Conservation (phyloP, 2,113 vertebrate genomes). For the Coregonus clupeaformis region DNA sequence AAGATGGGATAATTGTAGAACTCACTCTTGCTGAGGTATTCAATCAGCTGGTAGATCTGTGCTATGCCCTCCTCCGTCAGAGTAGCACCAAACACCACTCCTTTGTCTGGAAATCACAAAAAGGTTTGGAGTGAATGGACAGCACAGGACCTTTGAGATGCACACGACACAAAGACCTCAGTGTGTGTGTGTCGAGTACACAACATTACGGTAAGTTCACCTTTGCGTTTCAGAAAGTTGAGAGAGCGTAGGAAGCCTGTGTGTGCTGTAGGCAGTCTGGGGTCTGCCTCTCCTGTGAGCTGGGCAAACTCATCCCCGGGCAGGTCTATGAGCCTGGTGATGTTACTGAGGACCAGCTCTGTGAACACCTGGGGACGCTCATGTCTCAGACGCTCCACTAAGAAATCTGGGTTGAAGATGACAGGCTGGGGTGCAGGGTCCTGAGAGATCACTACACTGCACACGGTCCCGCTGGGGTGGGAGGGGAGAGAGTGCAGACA, state of each 20-base stretch:
- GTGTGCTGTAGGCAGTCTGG: constrained; percentile 78
- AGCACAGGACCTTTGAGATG: background rate
- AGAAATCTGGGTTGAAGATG: constrained; percentile 98
- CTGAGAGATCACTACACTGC: constrained; percentile 84
- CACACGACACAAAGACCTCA: background rate
- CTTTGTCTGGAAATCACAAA: constrained; percentile 79
- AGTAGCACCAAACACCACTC: constrained; percentile 86
- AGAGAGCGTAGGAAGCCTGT: constrained; percentile 91
- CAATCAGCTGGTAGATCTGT: constrained; percentile 93
- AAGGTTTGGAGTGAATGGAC: background rate
- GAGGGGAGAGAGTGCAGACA: background rate
- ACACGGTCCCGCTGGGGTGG: constrained; percentile 71
- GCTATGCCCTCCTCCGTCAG: constrained; percentile 93
- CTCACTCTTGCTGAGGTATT: constrained; percentile 94
- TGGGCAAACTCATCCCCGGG: constrained; percentile 91
- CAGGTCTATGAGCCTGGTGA: constrained; percentile 92
- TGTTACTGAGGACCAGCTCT: constrained; percentile 93
- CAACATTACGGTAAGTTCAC: constrained; percentile 57
- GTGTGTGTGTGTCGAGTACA: background rate
- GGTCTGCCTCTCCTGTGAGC: constrained; percentile 87
- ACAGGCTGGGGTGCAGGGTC: constrained; percentile 74
- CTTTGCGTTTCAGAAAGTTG: constrained; percentile 94
- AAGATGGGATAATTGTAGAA: background rate
- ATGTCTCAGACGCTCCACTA: constrained; percentile 95
- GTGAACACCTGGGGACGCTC: constrained; percentile 89